Evolutionary conservation across 2,797 vertebrate species (phyloP), one percentile per base, ranked within the genome.

Genomic region (Falco peregrinus): DNA sequence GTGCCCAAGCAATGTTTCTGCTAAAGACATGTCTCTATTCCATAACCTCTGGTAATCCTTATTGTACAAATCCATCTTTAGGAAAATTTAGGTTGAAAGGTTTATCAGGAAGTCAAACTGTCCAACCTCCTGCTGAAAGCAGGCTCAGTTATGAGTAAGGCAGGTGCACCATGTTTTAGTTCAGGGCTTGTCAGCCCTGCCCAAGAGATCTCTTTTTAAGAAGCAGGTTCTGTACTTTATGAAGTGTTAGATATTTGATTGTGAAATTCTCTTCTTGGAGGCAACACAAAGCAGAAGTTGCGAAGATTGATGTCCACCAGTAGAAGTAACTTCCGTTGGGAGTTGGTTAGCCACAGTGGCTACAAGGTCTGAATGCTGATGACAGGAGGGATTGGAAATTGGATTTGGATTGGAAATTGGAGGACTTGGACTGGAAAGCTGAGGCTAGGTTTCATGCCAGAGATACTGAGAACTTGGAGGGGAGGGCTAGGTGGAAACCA

Each of bases 31-130:
- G 6, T 20, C 50, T 94, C n/a, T 79, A 4, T n/a, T 82, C 37
- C 6, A 2, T 87, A 82, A 64, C 43, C 29, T 87, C 22, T 73
- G 31, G 13, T 87, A 79, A 83, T 89, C 75, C 41, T 73, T 91
- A 28, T 35, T 94, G 80, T 74, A 67, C 63, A 90, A 83, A 93
- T 94, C 47, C 37, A 8, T 92, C 60, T 77, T 80, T 24, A 76
- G 71, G 76, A 80, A 92, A 90, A 90, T 54, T 85, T 75, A 63
- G n/a, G 25, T 81, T 86, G 57, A 84, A 92, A 73, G 56, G 76
- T 73, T 93, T 41, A 73, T 76, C 63, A 25, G 64, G 71, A 92
- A 83, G 68, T 92, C 83, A 80, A 73, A 54, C 73, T 19, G 6
- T 67, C 65, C 51, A 84, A 4, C 29, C 39, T 77, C 77, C 29